Conservation (phyloP, 2,113 vertebrate species). For the Antechinus stuartii region DNA sequence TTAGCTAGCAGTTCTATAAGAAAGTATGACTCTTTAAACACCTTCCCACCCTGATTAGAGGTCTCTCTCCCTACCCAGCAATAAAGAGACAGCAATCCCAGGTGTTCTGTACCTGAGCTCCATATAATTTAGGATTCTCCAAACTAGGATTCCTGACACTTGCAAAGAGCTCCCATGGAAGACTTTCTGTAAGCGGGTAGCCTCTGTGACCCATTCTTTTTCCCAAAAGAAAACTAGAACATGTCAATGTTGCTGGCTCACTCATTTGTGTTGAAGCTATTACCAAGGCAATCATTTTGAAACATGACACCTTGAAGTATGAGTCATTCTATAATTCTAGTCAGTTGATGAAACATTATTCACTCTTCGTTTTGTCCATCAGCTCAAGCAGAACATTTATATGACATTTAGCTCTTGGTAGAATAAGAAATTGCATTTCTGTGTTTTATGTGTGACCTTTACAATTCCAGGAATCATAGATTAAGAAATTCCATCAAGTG, state of each 20-base stretch:
- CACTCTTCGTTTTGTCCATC: constrained; percentile 46
- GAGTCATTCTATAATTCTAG: constrained; percentile 42
- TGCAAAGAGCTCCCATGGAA: background rate
- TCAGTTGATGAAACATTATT: constrained; percentile 25
- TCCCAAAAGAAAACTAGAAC: constrained; percentile 5
- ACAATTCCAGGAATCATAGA: constrained; percentile 51
- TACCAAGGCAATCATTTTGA: background rate
- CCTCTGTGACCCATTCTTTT: background rate
- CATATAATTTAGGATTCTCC: background rate
- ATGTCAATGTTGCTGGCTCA: background rate
- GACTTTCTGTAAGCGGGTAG: background rate
- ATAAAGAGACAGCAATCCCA: background rate
- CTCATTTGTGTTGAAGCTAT: background rate
- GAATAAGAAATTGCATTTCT: constrained; percentile 40
- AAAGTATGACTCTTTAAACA: background rate
- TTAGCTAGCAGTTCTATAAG: background rate
- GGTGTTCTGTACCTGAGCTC: background rate
- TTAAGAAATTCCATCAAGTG: constrained; percentile 61
- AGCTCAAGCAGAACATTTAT: constrained; percentile 58
- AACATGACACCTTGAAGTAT: background rate
- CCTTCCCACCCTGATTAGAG: background rate
- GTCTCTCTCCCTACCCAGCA: background rate
- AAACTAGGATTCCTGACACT: background rate
- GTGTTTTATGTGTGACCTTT: constrained; percentile 58
- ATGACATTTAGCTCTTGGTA: constrained; percentile 47